Conservation (phyloP, 2,888 invertebrate genomes). For the Sipunculus nudus region DNA sequence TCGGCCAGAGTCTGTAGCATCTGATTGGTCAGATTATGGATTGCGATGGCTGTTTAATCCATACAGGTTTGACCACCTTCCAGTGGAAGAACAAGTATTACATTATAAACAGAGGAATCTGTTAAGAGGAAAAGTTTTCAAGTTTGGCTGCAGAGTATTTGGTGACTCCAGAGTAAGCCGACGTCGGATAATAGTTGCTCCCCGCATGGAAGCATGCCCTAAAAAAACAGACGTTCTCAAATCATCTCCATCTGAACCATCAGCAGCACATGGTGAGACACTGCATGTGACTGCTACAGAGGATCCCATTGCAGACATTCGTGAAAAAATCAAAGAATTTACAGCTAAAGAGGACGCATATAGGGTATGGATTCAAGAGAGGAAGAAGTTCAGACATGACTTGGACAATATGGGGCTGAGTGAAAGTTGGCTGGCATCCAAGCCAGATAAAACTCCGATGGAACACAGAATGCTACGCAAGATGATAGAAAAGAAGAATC, state of each 20-base stretch:
- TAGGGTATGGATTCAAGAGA: constrained; percentile 52
- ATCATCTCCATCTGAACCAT: background rate
- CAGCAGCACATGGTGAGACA: background rate
- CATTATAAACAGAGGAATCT: constrained; percentile 54
- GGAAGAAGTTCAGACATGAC: constrained; percentile 53
- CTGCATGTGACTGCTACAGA: constrained; percentile 1
- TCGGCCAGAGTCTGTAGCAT: background rate
- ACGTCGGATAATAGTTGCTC: constrained; percentile 53
- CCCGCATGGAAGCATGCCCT: constrained; percentile 51
- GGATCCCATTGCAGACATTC: background rate
- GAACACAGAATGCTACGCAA: constrained; percentile 53
- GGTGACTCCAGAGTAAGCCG: constrained; percentile 56
- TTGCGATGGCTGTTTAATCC: constrained; percentile 59
- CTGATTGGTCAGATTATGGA: constrained; percentile 39
- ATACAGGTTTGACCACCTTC: constrained; percentile 58
- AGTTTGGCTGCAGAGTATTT: constrained; percentile 60
- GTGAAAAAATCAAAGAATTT: background rate
- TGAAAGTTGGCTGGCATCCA: constrained; percentile 53
- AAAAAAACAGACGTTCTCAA: background rate
- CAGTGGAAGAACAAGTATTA: constrained; percentile 53
- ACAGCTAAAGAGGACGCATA: constrained; percentile 37
- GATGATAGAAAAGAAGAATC: constrained; percentile 35
- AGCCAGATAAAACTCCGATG: constrained; percentile 54
- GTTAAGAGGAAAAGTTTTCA: constrained; percentile 55
- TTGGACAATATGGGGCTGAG: constrained; percentile 56